Evolutionary conservation across 1,140 invertebrate genomes (phyloP).

Genomic region (Drosophila nebulosa): DNA sequence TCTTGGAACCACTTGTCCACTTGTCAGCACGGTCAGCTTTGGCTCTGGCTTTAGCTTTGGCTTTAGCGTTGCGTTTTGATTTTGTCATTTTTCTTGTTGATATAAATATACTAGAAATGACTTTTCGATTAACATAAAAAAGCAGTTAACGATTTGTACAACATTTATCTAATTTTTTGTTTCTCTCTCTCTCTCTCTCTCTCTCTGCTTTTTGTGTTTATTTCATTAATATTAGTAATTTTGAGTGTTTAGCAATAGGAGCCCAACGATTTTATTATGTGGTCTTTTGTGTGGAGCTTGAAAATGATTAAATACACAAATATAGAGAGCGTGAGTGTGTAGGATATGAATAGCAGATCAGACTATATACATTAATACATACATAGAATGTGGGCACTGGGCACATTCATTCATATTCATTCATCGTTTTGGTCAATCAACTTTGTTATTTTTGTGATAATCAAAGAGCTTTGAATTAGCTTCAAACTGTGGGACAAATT

Average conservation of each 20-base stretch:
- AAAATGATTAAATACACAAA: conserved; percentile 9
- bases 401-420: conserved; percentile 24
- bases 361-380: conserved; percentile 22
- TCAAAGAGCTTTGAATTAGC: neutral
- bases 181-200: conserved; percentile 31
- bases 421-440: conserved; percentile 22
- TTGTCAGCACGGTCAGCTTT: conserved; percentile 43
- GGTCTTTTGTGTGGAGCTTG: conserved; percentile 60
- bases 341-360: conserved; percentile 51
- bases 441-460: neutral
- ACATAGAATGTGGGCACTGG: conserved; percentile 2
- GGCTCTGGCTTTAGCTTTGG: conserved; percentile 42
- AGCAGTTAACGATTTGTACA: conserved; percentile 80
- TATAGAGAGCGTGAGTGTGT: conserved; percentile 24
- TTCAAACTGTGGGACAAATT: neutral
- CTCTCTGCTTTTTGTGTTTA: neutral
- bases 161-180: conserved; percentile 77
- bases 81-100: conserved; percentile 68
- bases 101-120: conserved; percentile 54
- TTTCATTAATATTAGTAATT: conserved; percentile 1
- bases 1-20: conserved; percentile 42
- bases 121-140: conserved; percentile 71
- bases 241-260: conserved; percentile 11
- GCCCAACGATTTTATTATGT: conserved; percentile 49
- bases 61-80: conserved; percentile 67